Evolutionary conservation across 2,113 vertebrate species (phyloP).

Genomic region (Psettodes erumei): DNA sequence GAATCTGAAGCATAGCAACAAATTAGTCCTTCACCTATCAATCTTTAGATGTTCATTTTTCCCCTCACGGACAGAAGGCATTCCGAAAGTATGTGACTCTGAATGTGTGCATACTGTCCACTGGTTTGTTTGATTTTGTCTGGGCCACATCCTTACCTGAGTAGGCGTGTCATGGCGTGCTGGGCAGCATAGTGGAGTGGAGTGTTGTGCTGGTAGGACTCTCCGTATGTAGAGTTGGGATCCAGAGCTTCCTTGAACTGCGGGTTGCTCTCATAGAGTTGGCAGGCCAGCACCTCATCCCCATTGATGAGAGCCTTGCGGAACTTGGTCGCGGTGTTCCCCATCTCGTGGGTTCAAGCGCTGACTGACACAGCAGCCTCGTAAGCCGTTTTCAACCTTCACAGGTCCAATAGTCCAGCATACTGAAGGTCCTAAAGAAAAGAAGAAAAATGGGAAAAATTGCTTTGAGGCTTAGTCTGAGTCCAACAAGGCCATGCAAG

Average conservation of each 20-base stretch:
- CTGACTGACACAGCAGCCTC: slow-evolving; percentile 61
- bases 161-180: slow-evolving; percentile 95
- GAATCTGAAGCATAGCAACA: background rate
- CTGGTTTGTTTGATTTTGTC: slow-evolving; percentile 7
- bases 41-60: background rate
- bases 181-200: slow-evolving; percentile 96
- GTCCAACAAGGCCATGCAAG: slow-evolving; percentile 18
- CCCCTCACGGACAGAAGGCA: background rate
- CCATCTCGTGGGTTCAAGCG: slow-evolving; percentile 85
- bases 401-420: slow-evolving; percentile 80
- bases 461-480: background rate
- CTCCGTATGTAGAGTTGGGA: slow-evolving; percentile 97
- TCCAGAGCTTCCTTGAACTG: slow-evolving; percentile 98
- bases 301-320: slow-evolving; percentile 98
- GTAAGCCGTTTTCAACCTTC: slow-evolving; percentile 80
- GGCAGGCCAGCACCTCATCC: slow-evolving; percentile 94
- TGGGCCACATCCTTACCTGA: slow-evolving; percentile 86
- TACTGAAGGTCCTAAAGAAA: slow-evolving; percentile 83
- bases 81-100: background rate
- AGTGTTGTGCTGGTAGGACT: slow-evolving; percentile 98
- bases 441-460: slow-evolving; percentile 22
- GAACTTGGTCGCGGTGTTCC: slow-evolving; percentile 98
- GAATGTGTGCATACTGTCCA: background rate
- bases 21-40: background rate
- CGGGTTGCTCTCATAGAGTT: slow-evolving; percentile 96